phyloP scores from a whole-genome alignment of 2,113 vertebrate species.

The Laticauda colubrina region DNA sequence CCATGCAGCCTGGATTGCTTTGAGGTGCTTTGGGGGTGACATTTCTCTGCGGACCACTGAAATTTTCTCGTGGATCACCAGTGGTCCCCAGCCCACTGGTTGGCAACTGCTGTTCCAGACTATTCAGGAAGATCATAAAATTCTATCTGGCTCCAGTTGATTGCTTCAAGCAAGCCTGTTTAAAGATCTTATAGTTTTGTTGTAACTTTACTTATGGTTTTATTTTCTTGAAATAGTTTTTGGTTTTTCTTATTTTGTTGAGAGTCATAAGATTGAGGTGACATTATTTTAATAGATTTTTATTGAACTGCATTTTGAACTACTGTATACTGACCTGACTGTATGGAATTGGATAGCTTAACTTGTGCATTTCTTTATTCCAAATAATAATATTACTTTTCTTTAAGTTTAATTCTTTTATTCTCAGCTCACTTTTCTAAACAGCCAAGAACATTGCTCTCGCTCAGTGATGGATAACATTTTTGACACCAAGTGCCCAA shows the following conservation, averaged over 20 bases:
- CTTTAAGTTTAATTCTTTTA: too few species aligned
- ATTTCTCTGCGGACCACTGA: too few species aligned
- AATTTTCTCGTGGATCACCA: too few species aligned
- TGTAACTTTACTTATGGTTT: neutral
- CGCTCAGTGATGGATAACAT: too few species aligned
- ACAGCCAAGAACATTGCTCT: neutral
- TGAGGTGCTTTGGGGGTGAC: too few species aligned
- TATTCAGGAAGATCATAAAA: neutral
- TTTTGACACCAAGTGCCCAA: too few species aligned
- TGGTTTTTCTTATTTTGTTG: neutral
- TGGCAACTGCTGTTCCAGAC: neutral
- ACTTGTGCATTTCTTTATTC: too few species aligned
- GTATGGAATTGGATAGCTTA: too few species aligned
- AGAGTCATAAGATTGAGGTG: neutral
- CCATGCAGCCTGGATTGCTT: too few species aligned
- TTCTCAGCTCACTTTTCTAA: neutral
- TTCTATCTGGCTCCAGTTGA: neutral
- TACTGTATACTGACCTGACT: too few species aligned
- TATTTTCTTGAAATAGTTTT: neutral
- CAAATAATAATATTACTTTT: too few species aligned
- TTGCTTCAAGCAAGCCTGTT: neutral
- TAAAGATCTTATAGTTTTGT: neutral
- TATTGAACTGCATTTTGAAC: neutral
- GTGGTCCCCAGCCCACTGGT: too few species aligned
- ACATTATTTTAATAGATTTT: neutral